Percentiles rank a stretch among this genome's conserved stretches.
These are phyloP conservation scores for Agrilus biguttatus DNA, from an alignment of 2,888 invertebrate species.

Conservation along the genomic window DNA sequence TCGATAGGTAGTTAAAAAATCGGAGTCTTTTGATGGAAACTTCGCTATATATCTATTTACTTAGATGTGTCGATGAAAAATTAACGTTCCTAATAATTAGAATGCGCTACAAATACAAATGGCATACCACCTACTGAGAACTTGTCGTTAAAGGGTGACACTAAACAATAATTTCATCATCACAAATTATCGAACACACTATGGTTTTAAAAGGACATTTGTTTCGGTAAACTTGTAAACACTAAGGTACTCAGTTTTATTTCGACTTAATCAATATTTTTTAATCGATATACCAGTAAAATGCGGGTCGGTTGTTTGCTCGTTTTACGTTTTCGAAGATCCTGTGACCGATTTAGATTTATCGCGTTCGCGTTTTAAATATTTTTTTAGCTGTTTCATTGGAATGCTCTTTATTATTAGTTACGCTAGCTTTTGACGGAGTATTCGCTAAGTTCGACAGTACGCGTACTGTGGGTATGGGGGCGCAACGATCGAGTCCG, in stretches of 20 bases:
- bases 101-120: too few relatives aligned
- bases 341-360: not conserved
- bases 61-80: too few relatives aligned
- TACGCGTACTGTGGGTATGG: slow-evolving; percentile 15
- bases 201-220: slow-evolving; percentile 15
- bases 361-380: slow-evolving; percentile 1
- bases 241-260: slow-evolving; percentile 5
- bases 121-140: too few relatives aligned
- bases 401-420: slow-evolving; percentile 13
- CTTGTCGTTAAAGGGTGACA: slow-evolving; percentile 11
- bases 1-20: slow-evolving; percentile 4
- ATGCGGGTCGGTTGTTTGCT: not conserved
- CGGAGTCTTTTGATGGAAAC: too few relatives aligned
- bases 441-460: slow-evolving; percentile 19
- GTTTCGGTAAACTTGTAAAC: slow-evolving; percentile 2
- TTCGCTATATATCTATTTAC: too few relatives aligned
- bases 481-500: slow-evolving; percentile 15
- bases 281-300: slow-evolving; percentile 19
- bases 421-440: slow-evolving; percentile 21
- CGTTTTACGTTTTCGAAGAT: slow-evolving; percentile 3
- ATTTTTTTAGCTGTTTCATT: slow-evolving; percentile 6
- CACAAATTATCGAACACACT: slow-evolving; percentile 28
- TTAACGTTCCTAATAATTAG: too few relatives aligned
- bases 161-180: slow-evolving; percentile 15
- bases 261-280: slow-evolving; percentile 24